Evolutionary conservation across 2,113 vertebrate species (phyloP).

Genomic region (Mustela nigripes): DNA sequence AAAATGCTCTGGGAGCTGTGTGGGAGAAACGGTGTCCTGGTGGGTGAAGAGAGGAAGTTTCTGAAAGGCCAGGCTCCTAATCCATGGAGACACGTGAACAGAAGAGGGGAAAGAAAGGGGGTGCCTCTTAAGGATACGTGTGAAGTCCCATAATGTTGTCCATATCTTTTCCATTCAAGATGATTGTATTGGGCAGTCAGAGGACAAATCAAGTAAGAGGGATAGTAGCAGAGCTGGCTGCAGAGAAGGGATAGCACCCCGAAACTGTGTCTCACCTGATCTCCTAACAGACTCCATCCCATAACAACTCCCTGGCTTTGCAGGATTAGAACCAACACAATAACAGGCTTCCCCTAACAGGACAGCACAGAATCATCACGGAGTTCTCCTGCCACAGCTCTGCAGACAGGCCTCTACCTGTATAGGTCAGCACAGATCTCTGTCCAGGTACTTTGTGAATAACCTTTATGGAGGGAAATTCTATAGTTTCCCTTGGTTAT

Average conservation of each 20-base stretch:
- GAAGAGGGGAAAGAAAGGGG: background rate
- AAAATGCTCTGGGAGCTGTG: background rate
- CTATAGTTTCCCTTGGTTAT: background rate
- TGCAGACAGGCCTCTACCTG: background rate
- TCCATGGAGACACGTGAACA: background rate
- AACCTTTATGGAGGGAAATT: background rate
- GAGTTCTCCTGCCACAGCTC: background rate
- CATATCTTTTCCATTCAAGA: background rate
- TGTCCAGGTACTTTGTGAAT: background rate
- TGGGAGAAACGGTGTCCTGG: background rate
- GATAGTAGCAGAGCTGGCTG: background rate
- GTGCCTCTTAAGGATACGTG: background rate
- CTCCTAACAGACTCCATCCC: background rate
- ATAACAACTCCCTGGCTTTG: background rate
- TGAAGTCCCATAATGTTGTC: background rate
- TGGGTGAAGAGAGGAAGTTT: background rate
- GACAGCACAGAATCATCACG: background rate
- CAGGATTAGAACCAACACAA: background rate
- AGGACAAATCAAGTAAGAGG: background rate
- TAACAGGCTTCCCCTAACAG: background rate
- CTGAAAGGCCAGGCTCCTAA: background rate
- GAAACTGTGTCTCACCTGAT: background rate
- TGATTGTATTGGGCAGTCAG: background rate
- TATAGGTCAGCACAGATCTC: conserved; percentile 12
- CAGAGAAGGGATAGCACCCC: background rate